These are phyloP conservation scores for Aulostomus chinensis DNA, from an alignment of 2,797 vertebrate species.

Conservation along the genomic window DNA sequence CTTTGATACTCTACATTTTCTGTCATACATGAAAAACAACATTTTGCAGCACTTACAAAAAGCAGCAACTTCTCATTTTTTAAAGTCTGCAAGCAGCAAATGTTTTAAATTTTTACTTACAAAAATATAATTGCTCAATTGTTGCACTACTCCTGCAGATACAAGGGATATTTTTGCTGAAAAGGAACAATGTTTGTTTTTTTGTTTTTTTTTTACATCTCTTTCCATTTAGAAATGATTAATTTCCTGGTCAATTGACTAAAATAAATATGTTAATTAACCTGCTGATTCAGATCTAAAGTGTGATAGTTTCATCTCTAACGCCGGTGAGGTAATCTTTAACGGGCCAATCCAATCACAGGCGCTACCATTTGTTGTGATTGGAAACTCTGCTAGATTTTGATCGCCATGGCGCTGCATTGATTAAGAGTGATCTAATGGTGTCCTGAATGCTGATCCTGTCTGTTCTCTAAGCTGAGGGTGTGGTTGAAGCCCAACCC, in stretches of 20 bases:
- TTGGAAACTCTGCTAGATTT: conserved; percentile 60
- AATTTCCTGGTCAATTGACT: conserved; percentile 24
- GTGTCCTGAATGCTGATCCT: conserved; percentile 63
- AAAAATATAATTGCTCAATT: too few species aligned
- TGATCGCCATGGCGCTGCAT: conserved; percentile 61
- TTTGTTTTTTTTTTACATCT: conserved; percentile 12
- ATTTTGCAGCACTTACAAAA: too few species aligned
- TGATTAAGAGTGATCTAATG: conserved; percentile 69
- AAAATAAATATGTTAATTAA: conserved; percentile 56
- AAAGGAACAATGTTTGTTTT: too few species aligned
- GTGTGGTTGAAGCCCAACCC: conserved; percentile 23
- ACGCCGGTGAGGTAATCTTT: conserved; percentile 67
- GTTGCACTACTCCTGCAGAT: too few species aligned
- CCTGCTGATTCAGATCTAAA: conserved; percentile 53
- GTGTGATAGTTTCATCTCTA: conserved; percentile 59
- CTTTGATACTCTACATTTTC: too few species aligned
- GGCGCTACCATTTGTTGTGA: conserved; percentile 51
- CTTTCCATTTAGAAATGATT: conserved; percentile 23
- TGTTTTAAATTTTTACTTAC: too few species aligned
- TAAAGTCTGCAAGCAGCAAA: too few species aligned
- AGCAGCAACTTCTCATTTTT: too few species aligned
- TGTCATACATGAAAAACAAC: too few species aligned
- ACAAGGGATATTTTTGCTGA: too few species aligned
- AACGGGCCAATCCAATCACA: conserved; percentile 66
- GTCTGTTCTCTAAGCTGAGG: conserved; percentile 31